These are phyloP conservation scores for Drosophila suboccidentalis DNA, from an alignment of 2,888 invertebrate species.

Conservation along the genomic window DNA sequence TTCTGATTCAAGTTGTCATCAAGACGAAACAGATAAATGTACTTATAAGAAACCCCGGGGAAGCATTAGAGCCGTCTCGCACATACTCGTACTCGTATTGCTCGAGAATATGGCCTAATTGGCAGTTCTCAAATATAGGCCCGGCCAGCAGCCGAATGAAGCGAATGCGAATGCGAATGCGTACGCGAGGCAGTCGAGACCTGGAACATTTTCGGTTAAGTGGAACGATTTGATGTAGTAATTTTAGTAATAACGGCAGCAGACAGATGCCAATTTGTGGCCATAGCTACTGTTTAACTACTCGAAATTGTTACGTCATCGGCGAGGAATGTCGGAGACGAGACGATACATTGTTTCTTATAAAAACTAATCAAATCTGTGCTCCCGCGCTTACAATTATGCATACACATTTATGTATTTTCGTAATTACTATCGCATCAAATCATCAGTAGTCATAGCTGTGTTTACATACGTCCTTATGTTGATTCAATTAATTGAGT, in stretches of 20 bases:
- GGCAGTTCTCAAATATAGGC: constrained; percentile 49
- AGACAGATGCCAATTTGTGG: constrained; percentile 62
- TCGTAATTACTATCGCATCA: too few species aligned
- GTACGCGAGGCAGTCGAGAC: constrained; percentile 46
- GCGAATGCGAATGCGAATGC: constrained; percentile 48
- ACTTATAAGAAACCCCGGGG: constrained; percentile 1
- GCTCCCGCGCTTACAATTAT: constrained; percentile 31
- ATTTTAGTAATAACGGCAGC: constrained; percentile 73
- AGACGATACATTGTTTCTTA: constrained; percentile 22
- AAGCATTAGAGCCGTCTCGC: constrained; percentile 54
- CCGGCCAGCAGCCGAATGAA: constrained; percentile 33
- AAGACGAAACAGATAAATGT: constrained; percentile 5
- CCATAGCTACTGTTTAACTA: constrained; percentile 73
- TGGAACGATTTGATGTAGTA: constrained; percentile 76
- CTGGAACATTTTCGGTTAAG: constrained; percentile 64
- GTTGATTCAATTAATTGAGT: background rate
- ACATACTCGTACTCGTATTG: constrained; percentile 41
- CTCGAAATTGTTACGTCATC: constrained; percentile 69
- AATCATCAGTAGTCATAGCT: too few species aligned
- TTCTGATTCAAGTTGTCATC: constrained; percentile 12
- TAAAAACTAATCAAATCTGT: constrained; percentile 17
- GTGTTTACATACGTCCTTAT: background rate
- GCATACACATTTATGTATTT: background rate
- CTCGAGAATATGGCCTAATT: constrained; percentile 46
- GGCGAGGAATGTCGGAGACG: constrained; percentile 56